Evolutionary conservation across 2,888 invertebrate genomes (phyloP).

Genomic region (Drosophila rubida): DNA sequence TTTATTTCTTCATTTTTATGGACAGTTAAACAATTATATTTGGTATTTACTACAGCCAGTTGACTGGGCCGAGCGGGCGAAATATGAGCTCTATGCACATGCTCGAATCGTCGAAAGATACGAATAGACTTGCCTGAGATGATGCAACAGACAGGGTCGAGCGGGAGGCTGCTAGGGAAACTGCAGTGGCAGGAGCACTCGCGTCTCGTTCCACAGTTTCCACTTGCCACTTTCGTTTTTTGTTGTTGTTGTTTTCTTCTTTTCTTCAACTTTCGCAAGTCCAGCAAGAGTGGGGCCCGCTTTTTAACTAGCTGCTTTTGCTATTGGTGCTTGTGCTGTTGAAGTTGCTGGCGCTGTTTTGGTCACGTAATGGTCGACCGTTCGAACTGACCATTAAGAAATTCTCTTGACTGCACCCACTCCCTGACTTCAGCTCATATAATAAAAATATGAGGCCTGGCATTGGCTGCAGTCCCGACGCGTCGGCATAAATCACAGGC

Average conservation of each 20-base stretch:
- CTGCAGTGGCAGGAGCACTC: slow-evolving; percentile 50
- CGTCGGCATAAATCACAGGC: slow-evolving; percentile 68
- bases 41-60: slow-evolving; percentile 69
- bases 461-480: slow-evolving; percentile 2
- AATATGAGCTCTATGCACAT: slow-evolving; percentile 62
- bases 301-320: slow-evolving; percentile 17
- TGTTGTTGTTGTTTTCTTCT: slow-evolving; percentile 47
- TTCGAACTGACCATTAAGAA: slow-evolving; percentile 65
- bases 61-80: slow-evolving; percentile 44
- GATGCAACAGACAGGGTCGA: slow-evolving; percentile 31
- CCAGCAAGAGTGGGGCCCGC: slow-evolving; percentile 23
- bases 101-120: slow-evolving; percentile 7
- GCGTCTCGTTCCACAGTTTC: slow-evolving; percentile 28
- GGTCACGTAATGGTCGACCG: slow-evolving; percentile 65
- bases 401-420: slow-evolving; percentile 61
- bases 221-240: slow-evolving; percentile 66
- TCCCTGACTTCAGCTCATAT: slow-evolving; percentile 9
- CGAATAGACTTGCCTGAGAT: slow-evolving; percentile 34
- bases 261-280: slow-evolving; percentile 46
- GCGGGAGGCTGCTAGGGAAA: slow-evolving; percentile 8
- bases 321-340: too few species aligned
- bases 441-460: slow-evolving; percentile 7
- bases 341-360: slow-evolving; percentile 15
- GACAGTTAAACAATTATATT: slow-evolving; percentile 75
- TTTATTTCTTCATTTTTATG: slow-evolving; percentile 70